Evolutionary conservation across 2,888 invertebrate species (phyloP).

Genomic region (Keiferia lycopersicella): DNA sequence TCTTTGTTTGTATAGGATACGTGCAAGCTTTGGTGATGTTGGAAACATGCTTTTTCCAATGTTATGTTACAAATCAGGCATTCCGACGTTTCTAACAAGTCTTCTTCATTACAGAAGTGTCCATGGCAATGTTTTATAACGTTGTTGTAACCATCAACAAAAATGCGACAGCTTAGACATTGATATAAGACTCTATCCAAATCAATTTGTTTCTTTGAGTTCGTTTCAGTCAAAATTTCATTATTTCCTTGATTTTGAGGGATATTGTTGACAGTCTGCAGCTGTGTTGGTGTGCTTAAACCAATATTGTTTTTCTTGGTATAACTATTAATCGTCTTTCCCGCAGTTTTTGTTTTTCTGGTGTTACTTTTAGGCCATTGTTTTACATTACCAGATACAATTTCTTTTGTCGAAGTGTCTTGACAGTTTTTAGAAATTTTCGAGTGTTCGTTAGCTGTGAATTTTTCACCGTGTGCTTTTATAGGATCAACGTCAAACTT

Average conservation of each 20-base stretch:
- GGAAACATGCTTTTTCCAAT: slow-evolving; percentile 42
- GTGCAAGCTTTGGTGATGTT: slow-evolving; percentile 46
- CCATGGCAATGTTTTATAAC: slow-evolving; percentile 62
- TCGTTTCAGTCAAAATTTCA: not conserved
- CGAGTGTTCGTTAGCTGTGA: not conserved
- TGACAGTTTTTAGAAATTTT: not conserved
- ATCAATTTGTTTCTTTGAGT: not conserved
- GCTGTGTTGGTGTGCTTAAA: too few relatives aligned
- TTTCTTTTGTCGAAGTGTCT: not conserved
- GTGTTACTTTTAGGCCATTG: not conserved
- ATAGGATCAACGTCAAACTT: not conserved
- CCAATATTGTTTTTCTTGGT: not conserved
- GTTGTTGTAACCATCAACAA: slow-evolving; percentile 55
- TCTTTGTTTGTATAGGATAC: slow-evolving; percentile 28
- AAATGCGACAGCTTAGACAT: slow-evolving; percentile 54
- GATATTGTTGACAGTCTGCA: too few relatives aligned
- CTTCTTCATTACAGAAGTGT: slow-evolving; percentile 45
- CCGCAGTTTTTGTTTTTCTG: not conserved
- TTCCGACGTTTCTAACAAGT: slow-evolving; percentile 33
- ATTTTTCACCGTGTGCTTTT: not conserved
- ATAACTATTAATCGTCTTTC: not conserved
- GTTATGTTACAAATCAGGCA: slow-evolving; percentile 47
- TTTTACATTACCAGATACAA: not conserved
- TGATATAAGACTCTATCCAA: slow-evolving; percentile 40
- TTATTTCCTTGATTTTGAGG: not conserved